Conservation (phyloP, 2,888 invertebrate species). For the Perizoma flavofasciatum region DNA sequence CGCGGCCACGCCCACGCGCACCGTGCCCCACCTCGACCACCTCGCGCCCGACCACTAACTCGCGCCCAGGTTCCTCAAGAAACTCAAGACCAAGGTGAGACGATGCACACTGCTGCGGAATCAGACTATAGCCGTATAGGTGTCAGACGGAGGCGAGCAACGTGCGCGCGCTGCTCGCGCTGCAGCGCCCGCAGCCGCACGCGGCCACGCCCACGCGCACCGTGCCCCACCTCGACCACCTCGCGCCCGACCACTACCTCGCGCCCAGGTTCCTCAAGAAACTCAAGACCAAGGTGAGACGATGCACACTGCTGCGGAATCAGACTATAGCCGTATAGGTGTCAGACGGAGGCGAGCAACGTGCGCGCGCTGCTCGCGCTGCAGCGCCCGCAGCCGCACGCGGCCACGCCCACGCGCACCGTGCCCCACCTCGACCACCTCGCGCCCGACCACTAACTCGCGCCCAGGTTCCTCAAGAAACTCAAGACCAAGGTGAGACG, state of each 20-base stretch:
- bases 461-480: slow-evolving; percentile 93
- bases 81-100: slow-evolving; percentile 91
- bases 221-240: slow-evolving; percentile 82
- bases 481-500: slow-evolving; percentile 89
- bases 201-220: no score
- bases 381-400: slow-evolving; percentile 92
- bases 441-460: slow-evolving; percentile 94
- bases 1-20: no score
- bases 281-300: slow-evolving; percentile 89
- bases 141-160: no score
- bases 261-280: slow-evolving; percentile 94
- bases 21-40: slow-evolving; percentile 78
- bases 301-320: no score
- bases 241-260: slow-evolving; percentile 95
- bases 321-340: no score
- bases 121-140: no score
- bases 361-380: slow-evolving; percentile 95
- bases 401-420: no score
- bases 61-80: slow-evolving; percentile 93
- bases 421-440: slow-evolving; percentile 85
- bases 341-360: no score
- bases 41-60: slow-evolving; percentile 96
- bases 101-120: no score
- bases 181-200: slow-evolving; percentile 93
- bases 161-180: slow-evolving; percentile 94